Percentiles rank a stretch among this genome's conserved stretches.
Evolutionary conservation across 2,113 vertebrate genomes (phyloP).

Genomic region (Oenanthe melanoleuca): DNA sequence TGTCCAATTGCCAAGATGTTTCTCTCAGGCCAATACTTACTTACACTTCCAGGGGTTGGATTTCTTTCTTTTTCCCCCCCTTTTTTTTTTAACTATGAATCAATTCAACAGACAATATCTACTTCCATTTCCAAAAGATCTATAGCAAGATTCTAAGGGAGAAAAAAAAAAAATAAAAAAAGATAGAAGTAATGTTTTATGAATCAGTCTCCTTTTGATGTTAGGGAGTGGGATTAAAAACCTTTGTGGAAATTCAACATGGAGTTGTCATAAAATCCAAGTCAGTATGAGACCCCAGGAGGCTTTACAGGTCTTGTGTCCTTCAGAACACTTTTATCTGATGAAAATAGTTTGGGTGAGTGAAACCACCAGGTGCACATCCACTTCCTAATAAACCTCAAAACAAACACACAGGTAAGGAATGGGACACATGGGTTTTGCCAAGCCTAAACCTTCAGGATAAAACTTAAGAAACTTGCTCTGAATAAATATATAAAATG

Average conservation of each 20-base stretch:
- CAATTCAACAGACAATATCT: constrained; percentile 7
- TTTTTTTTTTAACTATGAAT: background rate
- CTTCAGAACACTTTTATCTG: constrained; percentile 31
- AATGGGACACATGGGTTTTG: background rate
- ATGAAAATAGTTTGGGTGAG: background rate
- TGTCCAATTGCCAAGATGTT: background rate
- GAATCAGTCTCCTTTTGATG: constrained; percentile 49
- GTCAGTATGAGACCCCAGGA: background rate
- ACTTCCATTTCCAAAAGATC: constrained; percentile 25
- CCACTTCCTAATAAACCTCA: background rate
- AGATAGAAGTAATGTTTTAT: constrained; percentile 41
- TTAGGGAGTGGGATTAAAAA: constrained; percentile 38
- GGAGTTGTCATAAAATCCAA: constrained; percentile 12
- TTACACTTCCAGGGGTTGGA: too few species aligned
- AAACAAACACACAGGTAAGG: background rate
- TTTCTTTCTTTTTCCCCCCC: background rate
- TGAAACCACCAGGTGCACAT: background rate
- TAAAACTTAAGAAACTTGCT: background rate
- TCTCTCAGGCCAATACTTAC: background rate
- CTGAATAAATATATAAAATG: background rate
- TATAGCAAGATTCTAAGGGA: background rate
- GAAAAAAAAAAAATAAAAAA: background rate
- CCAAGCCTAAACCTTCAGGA: background rate
- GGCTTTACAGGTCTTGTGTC: background rate
- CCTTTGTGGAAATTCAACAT: constrained; percentile 41